phyloP scores from a whole-genome alignment of 2,888 invertebrate species.

The Plagodis pulveraria region DNA sequence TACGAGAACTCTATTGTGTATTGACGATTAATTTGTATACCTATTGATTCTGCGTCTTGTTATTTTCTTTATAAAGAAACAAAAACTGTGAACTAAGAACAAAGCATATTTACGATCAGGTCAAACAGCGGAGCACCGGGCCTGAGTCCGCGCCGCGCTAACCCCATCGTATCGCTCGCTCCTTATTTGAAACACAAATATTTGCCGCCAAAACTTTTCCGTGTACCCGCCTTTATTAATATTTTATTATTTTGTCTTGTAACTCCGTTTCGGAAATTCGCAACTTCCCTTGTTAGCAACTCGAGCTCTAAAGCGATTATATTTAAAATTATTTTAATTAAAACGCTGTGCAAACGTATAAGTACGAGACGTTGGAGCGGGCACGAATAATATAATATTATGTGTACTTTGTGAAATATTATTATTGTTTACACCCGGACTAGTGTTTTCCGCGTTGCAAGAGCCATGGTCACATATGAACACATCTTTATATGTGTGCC shows the following conservation, averaged over 20 bases:
- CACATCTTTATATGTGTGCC: no score
- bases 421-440: no score
- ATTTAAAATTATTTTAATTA: slow-evolving; percentile 85
- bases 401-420: slow-evolving; percentile 18
- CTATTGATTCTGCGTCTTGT: no score
- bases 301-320: slow-evolving; percentile 82
- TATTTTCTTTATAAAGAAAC: slow-evolving; percentile 13
- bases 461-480: no score
- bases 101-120: slow-evolving; percentile 38
- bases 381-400: slow-evolving; percentile 3
- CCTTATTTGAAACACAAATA: slow-evolving; percentile 84
- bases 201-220: slow-evolving; percentile 81
- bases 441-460: no score
- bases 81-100: slow-evolving; percentile 29
- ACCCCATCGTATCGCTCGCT: slow-evolving; percentile 74
- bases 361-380: slow-evolving; percentile 31
- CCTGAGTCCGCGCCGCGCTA: slow-evolving; percentile 54
- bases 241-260: slow-evolving; percentile 85
- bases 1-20: no score
- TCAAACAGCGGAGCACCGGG: slow-evolving; percentile 32
- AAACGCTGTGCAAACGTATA: slow-evolving; percentile 79
- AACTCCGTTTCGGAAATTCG: slow-evolving; percentile 73
- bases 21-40: no score
- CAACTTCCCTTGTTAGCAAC: slow-evolving; percentile 79
- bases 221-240: slow-evolving; percentile 83